phyloP scores from a whole-genome alignment of 2,888 invertebrate genomes.

The Scaptomyza tumidula region DNA sequence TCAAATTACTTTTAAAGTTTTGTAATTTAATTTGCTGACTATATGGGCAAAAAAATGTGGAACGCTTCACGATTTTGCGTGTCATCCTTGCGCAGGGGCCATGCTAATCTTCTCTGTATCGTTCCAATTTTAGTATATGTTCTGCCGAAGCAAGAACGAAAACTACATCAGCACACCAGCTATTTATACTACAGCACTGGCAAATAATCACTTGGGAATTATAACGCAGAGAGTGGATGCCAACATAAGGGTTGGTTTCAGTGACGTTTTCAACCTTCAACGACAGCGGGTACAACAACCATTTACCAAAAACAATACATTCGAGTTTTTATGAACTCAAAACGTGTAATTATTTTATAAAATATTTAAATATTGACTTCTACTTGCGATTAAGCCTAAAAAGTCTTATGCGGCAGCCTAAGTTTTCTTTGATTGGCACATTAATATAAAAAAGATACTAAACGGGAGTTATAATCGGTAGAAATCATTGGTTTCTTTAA shows the following conservation, averaged over 20 bases:
- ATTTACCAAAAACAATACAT: background rate
- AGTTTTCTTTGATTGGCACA: background rate
- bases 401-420: background rate
- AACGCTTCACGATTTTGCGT: slow-evolving; percentile 51
- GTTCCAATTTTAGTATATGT: slow-evolving; percentile 51
- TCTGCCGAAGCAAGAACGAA: slow-evolving; percentile 44
- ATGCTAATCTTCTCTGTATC: slow-evolving; percentile 53
- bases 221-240: background rate
- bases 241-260: background rate
- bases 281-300: background rate
- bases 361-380: background rate
- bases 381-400: background rate
- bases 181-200: background rate
- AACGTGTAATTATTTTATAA: background rate
- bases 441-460: slow-evolving; percentile 21
- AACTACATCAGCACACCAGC: accelerated
- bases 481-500: no score
- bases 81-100: slow-evolving; percentile 51
- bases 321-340: background rate
- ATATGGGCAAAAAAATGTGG: slow-evolving; percentile 24
- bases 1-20: no score
- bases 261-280: background rate
- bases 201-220: slow-evolving; percentile 29
- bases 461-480: no score
- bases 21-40: no score